These are phyloP conservation scores for Phylloscopus trochiloides DNA, from an alignment of 2,113 vertebrate species.

Conservation along the genomic window DNA sequence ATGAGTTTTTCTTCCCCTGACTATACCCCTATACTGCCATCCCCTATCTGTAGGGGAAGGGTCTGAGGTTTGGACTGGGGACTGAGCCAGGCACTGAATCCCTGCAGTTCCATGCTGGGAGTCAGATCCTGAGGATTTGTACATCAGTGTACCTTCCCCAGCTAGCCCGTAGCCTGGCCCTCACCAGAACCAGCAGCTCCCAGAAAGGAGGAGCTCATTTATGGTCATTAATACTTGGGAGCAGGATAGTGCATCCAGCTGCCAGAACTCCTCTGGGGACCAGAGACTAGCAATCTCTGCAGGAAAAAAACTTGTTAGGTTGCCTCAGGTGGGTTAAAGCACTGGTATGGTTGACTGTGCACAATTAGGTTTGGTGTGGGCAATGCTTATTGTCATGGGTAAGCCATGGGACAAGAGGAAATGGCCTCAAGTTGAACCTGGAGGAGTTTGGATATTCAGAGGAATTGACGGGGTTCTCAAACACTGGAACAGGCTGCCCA, in stretches of 20 bases:
- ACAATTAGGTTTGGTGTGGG: not conserved
- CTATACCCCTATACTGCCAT: accelerated
- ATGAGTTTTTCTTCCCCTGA: not conserved
- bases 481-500: not conserved
- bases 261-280: not conserved
- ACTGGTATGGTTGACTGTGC: not conserved
- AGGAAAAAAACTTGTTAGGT: not conserved
- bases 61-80: not conserved
- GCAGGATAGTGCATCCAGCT: accelerated
- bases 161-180: not conserved
- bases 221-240: not conserved
- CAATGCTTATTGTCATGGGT: not conserved
- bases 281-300: not conserved
- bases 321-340: not conserved
- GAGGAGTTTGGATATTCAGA: not conserved
- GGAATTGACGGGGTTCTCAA: not conserved
- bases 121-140: not conserved
- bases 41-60: not conserved
- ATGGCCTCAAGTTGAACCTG: not conserved
- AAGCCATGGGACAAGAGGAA: not conserved
- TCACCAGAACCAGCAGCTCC: not conserved
- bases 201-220: accelerated
- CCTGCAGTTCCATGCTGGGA: not conserved
- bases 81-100: not conserved
- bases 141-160: not conserved